A percentile compares a stretch with the other conserved stretches of the same genome.
Conservation (phyloP, 1,140 invertebrate genomes). For the Zaprionus inermis region DNA sequence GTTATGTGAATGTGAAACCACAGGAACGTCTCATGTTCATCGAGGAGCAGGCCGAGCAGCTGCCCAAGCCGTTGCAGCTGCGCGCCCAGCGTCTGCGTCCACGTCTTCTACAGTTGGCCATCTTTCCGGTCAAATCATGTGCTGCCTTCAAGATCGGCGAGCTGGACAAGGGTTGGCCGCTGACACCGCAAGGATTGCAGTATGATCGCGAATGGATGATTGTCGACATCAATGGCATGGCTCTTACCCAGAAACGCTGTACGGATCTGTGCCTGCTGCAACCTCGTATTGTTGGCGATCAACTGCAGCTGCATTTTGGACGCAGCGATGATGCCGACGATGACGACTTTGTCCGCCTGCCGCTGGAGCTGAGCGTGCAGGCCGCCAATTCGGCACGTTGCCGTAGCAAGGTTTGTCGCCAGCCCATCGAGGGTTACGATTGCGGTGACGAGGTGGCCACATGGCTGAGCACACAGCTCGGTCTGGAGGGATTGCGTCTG, state of each 20-base stretch:
- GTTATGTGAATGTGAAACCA: constrained; percentile 75
- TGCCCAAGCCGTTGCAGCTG: constrained; percentile 58
- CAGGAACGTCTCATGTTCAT: constrained; percentile 58
- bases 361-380: constrained; percentile 49
- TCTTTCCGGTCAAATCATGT: constrained; percentile 98
- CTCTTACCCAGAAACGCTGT: constrained; percentile 94
- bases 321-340: background rate
- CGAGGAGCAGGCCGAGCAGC: constrained; percentile 38
- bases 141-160: constrained; percentile 88
- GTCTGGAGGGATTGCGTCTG: constrained; percentile 88
- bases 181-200: constrained; percentile 90
- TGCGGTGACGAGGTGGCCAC: constrained; percentile 91
- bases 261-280: constrained; percentile 92
- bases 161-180: constrained; percentile 86
- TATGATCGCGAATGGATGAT: constrained; percentile 98
- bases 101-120: constrained; percentile 87
- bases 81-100: constrained; percentile 53
- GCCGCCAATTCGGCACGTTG: constrained; percentile 85
- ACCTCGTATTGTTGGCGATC: constrained; percentile 87
- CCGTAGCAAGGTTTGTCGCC: constrained; percentile 93
- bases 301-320: constrained; percentile 88
- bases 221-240: constrained; percentile 90
- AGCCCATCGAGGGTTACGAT: constrained; percentile 91
- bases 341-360: constrained; percentile 23
- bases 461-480: constrained; percentile 90